A percentile compares a stretch with the other conserved stretches of the same genome.
Conservation (phyloP, 2,888 invertebrate genomes). For the Drosophila dives region DNA sequence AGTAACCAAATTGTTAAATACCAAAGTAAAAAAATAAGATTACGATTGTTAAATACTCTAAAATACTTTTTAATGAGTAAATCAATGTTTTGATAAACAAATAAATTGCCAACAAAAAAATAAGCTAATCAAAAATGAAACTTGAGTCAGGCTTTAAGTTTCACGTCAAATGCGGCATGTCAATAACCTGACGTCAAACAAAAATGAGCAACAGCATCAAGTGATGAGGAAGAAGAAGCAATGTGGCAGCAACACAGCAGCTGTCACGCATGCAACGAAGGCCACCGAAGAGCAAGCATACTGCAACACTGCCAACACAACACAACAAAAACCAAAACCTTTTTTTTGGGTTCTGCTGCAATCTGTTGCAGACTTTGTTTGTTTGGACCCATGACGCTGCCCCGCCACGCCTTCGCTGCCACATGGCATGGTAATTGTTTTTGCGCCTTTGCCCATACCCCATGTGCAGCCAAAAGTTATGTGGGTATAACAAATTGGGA, state of each 20-base stretch:
- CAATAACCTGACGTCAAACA: conserved; percentile 54
- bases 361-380: conserved; percentile 68
- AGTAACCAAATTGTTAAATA: not conserved
- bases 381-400: not conserved
- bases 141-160: conserved; percentile 23
- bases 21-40: not conserved
- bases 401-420: not conserved
- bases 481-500: not conserved
- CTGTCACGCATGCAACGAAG: conserved; percentile 56
- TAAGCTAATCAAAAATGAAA: conserved; percentile 23
- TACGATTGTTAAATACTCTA: not conserved
- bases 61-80: not conserved
- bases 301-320: conserved; percentile 21
- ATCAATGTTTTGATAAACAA: not conserved
- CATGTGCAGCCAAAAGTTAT: not conserved
- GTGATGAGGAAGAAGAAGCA: conserved; percentile 17
- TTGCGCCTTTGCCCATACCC: conserved; percentile 32
- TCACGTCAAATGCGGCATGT: conserved; percentile 25
- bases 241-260: conserved; percentile 35
- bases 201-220: conserved; percentile 30
- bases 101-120: not conserved
- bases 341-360: conserved; percentile 50
- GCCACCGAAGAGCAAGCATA: conserved; percentile 15
- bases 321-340: conserved; percentile 50
- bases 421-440: conserved; percentile 31